Percentiles rank a stretch among this genome's conserved stretches.
phyloP scores from a whole-genome alignment of 2,797 vertebrate genomes.

The Carduelis carduelis region DNA sequence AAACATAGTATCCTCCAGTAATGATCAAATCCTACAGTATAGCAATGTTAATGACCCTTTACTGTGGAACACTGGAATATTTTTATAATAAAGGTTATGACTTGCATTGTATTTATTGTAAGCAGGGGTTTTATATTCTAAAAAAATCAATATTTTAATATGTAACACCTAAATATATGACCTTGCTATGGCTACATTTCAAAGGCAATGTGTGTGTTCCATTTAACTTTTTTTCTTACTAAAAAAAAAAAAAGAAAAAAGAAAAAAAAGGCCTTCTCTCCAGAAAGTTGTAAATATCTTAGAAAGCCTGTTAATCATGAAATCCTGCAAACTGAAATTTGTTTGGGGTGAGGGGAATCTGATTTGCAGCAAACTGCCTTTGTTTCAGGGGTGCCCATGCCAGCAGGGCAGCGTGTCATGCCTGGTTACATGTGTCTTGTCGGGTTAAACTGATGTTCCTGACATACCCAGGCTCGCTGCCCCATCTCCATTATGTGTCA shows the following conservation, averaged over 20 bases:
- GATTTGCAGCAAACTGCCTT: conserved; percentile 43
- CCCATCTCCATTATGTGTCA: conserved; percentile 40
- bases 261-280: not conserved
- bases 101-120: conserved; percentile 49
- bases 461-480: conserved; percentile 59
- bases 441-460: conserved; percentile 64
- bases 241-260: not conserved
- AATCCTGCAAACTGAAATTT: conserved; percentile 22
- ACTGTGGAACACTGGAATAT: not conserved
- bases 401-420: conserved; percentile 26
- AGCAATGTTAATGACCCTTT: conserved; percentile 42
- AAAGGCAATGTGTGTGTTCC: conserved; percentile 33
- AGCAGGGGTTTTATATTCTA: not conserved
- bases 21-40: conserved; percentile 38
- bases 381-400: conserved; percentile 21
- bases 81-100: conserved; percentile 54
- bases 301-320: conserved; percentile 42
- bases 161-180: conserved; percentile 32
- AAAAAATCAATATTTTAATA: conserved; percentile 52
- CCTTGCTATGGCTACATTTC: conserved; percentile 30
- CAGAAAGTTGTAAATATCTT: conserved; percentile 49
- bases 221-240: not conserved
- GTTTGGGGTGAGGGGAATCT: not conserved
- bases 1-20: conserved; percentile 5
- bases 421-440: conserved; percentile 71